Evolutionary conservation across 2,888 invertebrate species (phyloP).

Genomic region (Eurytoma californica): DNA sequence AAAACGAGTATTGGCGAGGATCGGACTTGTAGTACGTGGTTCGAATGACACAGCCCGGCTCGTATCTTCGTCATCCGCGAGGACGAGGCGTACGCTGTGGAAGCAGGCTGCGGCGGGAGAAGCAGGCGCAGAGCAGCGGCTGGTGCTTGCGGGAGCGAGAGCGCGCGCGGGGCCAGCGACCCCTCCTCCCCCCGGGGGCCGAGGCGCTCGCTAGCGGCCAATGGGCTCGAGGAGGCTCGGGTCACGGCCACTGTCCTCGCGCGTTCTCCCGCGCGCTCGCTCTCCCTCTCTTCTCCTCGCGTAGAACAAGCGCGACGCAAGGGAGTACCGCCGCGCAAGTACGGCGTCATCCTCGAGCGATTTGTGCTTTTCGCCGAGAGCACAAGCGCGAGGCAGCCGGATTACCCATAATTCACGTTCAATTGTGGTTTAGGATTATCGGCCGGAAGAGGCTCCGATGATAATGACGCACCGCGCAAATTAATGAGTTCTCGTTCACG

Average conservation of each 20-base stretch:
- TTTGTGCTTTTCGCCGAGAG: constrained; percentile 1
- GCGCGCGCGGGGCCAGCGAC: constrained; percentile 69
- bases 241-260: constrained; percentile 73
- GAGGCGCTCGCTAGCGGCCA: constrained; percentile 23
- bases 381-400: too few relatives aligned
- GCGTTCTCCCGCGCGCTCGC: constrained; percentile 41
- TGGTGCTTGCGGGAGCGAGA: constrained; percentile 58
- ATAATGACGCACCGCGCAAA: too few relatives aligned
- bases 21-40: too few relatives aligned
- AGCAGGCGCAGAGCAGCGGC: neutral
- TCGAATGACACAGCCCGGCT: too few relatives aligned
- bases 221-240: constrained; percentile 59
- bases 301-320: too few relatives aligned
- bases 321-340: neutral
- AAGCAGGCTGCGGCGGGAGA: too few relatives aligned
- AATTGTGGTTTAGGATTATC: too few relatives aligned
- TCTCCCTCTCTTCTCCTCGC: neutral
- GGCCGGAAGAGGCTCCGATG: too few relatives aligned
- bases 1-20: too few relatives aligned
- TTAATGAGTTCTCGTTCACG: too few relatives aligned
- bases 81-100: neutral
- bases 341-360: constrained; percentile 19
- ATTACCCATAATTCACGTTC: too few relatives aligned
- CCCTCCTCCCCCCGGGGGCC: constrained; percentile 63
- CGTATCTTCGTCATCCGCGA: too few relatives aligned